These are phyloP conservation scores for Heliothis peltigera DNA, from an alignment of 2,888 invertebrate species.

Conservation along the genomic window DNA sequence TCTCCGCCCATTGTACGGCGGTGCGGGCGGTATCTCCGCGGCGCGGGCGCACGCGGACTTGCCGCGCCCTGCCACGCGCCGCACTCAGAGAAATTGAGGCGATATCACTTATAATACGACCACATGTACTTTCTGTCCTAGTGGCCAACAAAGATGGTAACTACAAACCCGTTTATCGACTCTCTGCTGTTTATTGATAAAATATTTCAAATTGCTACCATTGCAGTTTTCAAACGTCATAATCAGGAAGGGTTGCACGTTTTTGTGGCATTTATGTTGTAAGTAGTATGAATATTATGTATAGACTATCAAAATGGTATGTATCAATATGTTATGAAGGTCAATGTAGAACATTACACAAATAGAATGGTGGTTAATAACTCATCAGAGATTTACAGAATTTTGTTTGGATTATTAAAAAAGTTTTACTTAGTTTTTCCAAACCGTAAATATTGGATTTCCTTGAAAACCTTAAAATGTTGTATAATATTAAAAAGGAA, in stretches of 20 bases:
- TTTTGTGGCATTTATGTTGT: background rate
- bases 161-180: conserved; percentile 63
- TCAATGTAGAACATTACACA: too few relatives aligned
- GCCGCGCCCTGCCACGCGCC: conserved; percentile 65
- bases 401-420: too few relatives aligned
- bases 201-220: conserved; percentile 26
- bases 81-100: conserved; percentile 83
- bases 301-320: too few relatives aligned
- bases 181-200: conserved; percentile 39
- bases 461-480: conserved; percentile 10
- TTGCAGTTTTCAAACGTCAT: conserved; percentile 18
- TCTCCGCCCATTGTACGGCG: conserved; percentile 80
- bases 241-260: conserved; percentile 19
- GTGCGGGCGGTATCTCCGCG: conserved; percentile 60
- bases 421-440: too few relatives aligned
- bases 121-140: conserved; percentile 80
- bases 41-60: conserved; percentile 47
- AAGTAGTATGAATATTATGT: too few relatives aligned
- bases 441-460: too few relatives aligned
- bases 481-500: conserved; percentile 67
- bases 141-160: conserved; percentile 80
- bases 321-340: too few relatives aligned
- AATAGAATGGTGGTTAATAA: too few relatives aligned
- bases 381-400: too few relatives aligned
- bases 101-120: conserved; percentile 80